Conservation (phyloP, 2,113 vertebrate genomes). For the Neolamprologus devosi region DNA sequence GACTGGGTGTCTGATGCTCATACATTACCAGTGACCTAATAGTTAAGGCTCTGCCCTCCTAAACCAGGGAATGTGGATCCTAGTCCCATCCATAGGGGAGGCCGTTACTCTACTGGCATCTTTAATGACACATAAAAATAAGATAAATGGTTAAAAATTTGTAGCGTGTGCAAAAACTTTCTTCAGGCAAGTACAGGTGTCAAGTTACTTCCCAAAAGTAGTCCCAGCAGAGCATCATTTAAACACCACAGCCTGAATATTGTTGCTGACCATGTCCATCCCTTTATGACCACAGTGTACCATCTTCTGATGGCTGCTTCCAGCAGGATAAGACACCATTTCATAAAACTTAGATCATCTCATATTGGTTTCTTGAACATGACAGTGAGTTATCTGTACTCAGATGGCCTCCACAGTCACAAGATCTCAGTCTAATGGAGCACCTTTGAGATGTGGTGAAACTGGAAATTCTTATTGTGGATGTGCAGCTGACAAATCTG, state of each 20-base stretch:
- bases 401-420: neutral
- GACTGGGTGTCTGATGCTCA: neutral
- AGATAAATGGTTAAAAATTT: neutral
- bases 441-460: neutral
- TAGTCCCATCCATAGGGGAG: neutral
- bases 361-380: neutral
- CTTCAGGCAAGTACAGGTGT: neutral
- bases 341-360: neutral
- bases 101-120: neutral
- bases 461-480: neutral
- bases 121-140: neutral
- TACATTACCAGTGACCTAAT: slow-evolving; percentile 73
- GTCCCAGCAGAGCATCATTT: neutral
- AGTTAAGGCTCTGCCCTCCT: slow-evolving; percentile 76
- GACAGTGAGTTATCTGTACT: neutral
- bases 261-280: neutral
- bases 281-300: neutral
- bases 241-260: neutral
- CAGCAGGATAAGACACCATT: neutral
- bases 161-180: neutral
- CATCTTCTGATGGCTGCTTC: neutral
- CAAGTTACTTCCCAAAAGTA: neutral
- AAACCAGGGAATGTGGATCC: slow-evolving; percentile 6
- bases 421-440: neutral
- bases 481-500: neutral